Conservation (phyloP, 2,113 vertebrate species). For the Polyodon spathula region DNA sequence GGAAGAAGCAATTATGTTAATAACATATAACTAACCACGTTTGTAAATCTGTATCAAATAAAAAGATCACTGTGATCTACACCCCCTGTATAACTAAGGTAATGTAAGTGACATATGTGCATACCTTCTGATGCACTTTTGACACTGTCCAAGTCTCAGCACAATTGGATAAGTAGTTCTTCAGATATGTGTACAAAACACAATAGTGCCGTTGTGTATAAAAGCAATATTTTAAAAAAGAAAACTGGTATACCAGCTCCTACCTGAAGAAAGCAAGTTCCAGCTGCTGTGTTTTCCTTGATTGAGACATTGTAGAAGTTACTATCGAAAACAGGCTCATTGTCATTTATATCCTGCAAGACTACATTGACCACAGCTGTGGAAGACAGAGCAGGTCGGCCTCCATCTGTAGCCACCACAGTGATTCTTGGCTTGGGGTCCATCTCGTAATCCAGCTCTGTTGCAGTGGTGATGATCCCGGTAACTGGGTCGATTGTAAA, state of each 20-base stretch:
- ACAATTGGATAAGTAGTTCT: too few relatives aligned
- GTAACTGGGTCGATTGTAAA: slow-evolving; percentile 82
- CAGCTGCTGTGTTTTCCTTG: slow-evolving; percentile 75
- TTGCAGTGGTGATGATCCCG: slow-evolving; percentile 84
- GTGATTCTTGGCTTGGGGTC: slow-evolving; percentile 76
- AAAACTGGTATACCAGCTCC: slow-evolving; percentile 15
- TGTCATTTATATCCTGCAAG: slow-evolving; percentile 92
- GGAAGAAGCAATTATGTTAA: too few relatives aligned
- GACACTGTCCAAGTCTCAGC: too few relatives aligned
- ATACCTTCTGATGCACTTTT: too few relatives aligned
- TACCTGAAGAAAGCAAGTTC: slow-evolving; percentile 95
- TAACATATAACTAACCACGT: too few relatives aligned
- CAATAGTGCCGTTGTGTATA: not conserved
- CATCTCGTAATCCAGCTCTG: slow-evolving; percentile 80
- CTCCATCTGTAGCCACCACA: slow-evolving; percentile 80
- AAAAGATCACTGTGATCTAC: too few relatives aligned
- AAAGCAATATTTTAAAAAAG: not conserved
- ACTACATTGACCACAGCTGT: slow-evolving; percentile 76
- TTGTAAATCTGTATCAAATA: too few relatives aligned
- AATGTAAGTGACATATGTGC: too few relatives aligned
- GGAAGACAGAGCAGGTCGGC: slow-evolving; percentile 72
- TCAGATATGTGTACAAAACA: too few relatives aligned
- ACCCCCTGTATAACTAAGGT: too few relatives aligned
- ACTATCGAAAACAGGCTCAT: slow-evolving; percentile 78
- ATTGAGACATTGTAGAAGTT: slow-evolving; percentile 83